Evolutionary conservation across 2,113 vertebrate genomes (phyloP).

Genomic region (Gallinago undulata): DNA sequence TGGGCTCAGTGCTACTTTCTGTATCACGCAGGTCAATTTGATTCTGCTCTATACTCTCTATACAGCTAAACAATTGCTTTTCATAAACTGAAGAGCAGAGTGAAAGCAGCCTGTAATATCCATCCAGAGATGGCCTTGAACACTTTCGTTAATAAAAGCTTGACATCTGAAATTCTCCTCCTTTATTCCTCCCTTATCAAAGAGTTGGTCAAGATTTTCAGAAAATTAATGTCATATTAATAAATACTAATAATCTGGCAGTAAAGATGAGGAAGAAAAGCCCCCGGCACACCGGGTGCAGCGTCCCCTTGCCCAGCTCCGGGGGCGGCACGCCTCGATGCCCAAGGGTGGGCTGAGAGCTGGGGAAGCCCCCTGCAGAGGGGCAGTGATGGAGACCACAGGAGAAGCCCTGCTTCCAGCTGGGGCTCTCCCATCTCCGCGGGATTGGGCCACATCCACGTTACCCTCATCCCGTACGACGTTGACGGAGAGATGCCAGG

Average conservation of each 20-base stretch:
- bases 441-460: rapidly evolving
- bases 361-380: rapidly evolving
- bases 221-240: conserved; percentile 68
- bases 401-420: rapidly evolving
- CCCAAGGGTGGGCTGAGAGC: neutral
- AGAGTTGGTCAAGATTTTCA: conserved; percentile 61
- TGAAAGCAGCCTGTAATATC: conserved; percentile 66
- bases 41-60: conserved; percentile 72
- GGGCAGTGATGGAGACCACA: rapidly evolving
- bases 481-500: neutral
- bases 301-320: rapidly evolving
- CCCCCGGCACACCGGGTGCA: neutral
- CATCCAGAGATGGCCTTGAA: conserved; percentile 74
- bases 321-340: rapidly evolving
- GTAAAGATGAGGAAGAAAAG: neutral
- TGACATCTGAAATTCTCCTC: conserved; percentile 73
- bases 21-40: conserved; percentile 73
- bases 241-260: conserved; percentile 57
- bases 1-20: conserved; percentile 64
- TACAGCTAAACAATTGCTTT: conserved; percentile 76
- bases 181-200: conserved; percentile 64
- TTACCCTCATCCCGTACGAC: rapidly evolving
- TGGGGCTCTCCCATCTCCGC: rapidly evolving
- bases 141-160: conserved; percentile 67
- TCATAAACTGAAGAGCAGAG: conserved; percentile 66